A percentile compares a stretch with the other conserved stretches of the same genome.
phyloP scores from a whole-genome alignment of 2,113 vertebrate species.

The Hippolais icterina region DNA sequence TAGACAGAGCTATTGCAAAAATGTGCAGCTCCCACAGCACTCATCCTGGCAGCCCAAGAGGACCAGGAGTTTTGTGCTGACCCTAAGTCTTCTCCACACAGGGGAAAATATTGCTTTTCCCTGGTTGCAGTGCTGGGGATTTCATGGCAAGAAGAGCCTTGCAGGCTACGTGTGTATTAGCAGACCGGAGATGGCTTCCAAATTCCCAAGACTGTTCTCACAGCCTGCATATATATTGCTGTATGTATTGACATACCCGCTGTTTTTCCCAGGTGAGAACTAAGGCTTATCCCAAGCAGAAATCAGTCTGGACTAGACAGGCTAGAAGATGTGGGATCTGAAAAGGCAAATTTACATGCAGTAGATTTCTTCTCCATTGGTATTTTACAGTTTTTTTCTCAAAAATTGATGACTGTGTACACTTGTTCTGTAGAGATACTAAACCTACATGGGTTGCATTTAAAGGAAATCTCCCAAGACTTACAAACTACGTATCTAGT shows the following conservation, averaged over 20 bases:
- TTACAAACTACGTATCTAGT: accelerated
- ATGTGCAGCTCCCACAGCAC: background rate
- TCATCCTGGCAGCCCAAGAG: background rate
- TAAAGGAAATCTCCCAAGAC: background rate
- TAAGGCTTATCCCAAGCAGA: background rate
- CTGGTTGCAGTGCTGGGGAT: background rate
- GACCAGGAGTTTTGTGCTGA: background rate
- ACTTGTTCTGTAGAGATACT: background rate
- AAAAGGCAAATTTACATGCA: background rate
- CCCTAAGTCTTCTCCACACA: background rate
- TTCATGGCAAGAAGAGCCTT: background rate
- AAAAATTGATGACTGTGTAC: background rate
- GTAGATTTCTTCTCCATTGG: background rate
- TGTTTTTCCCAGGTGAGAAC: background rate
- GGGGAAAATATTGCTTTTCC: background rate
- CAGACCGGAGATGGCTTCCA: background rate
- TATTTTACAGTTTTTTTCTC: background rate
- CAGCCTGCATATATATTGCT: background rate
- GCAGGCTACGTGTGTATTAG: background rate
- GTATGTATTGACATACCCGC: background rate
- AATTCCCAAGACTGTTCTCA: background rate
- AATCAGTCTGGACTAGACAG: background rate
- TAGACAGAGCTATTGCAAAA: background rate
- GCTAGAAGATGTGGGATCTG: background rate
- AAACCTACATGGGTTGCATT: background rate